phyloP scores from a whole-genome alignment of 2,797 vertebrate genomes.

The Oreochromis grahami region DNA sequence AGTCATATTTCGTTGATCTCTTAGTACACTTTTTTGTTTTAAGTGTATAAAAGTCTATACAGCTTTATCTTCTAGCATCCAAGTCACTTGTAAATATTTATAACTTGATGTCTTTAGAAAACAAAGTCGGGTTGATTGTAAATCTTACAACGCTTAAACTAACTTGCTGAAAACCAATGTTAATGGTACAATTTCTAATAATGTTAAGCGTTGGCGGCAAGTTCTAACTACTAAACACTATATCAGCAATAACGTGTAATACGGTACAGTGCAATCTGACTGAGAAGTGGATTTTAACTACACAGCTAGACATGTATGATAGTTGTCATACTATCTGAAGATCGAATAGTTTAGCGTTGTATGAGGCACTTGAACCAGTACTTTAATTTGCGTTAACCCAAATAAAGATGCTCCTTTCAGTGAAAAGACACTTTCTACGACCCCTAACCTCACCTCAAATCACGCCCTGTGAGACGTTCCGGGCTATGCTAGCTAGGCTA shows the following conservation, averaged over 20 bases:
- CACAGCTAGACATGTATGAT: neutral
- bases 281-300: neutral
- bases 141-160: neutral
- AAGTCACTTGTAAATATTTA: neutral
- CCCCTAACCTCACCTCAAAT: conserved; percentile 66
- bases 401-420: neutral
- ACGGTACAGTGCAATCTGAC: neutral
- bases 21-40: neutral
- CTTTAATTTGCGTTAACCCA: neutral
- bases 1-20: neutral
- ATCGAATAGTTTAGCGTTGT: neutral
- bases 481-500: conserved; percentile 47
- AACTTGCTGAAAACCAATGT: neutral
- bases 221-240: neutral
- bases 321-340: neutral
- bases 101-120: neutral
- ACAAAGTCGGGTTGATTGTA: neutral
- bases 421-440: conserved; percentile 40
- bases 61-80: neutral
- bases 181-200: neutral
- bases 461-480: conserved; percentile 49
- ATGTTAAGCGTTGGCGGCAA: neutral
- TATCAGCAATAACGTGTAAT: neutral
- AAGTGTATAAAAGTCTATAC: neutral
- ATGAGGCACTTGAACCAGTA: rapidly evolving